phyloP scores from a whole-genome alignment of 2,888 invertebrate genomes.

The Syrista parreyssii region DNA sequence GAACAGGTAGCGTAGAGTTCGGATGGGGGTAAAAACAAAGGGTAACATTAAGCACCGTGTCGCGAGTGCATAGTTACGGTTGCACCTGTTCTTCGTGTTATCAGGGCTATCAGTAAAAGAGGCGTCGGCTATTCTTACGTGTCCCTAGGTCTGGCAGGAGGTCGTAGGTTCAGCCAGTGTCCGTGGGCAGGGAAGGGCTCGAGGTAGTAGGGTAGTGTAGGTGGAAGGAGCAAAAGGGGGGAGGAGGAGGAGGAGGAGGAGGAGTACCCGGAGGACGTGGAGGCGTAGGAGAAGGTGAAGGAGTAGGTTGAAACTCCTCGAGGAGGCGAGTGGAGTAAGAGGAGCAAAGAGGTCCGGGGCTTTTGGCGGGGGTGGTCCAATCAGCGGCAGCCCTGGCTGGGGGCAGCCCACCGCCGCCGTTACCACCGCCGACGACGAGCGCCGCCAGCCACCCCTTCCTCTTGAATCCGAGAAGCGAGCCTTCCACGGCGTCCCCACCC shows the following conservation, averaged over 20 bases:
- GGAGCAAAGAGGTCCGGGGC: constrained; percentile 33
- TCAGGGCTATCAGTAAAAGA: constrained; percentile 19
- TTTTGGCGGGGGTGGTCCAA: constrained; percentile 60
- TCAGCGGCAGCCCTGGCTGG: constrained; percentile 60
- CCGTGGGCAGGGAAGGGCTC: constrained; percentile 12
- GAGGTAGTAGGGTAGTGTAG: constrained; percentile 1
- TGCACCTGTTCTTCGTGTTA: background rate
- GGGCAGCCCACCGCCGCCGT: constrained; percentile 46
- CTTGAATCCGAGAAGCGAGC: constrained; percentile 14
- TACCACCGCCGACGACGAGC: constrained; percentile 16
- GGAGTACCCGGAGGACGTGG: constrained; percentile 15
- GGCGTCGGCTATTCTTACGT: constrained; percentile 21
- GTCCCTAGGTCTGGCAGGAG: background rate
- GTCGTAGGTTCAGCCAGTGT: constrained; percentile 24
- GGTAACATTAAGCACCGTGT: too few relatives aligned
- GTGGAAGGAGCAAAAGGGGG: constrained; percentile 26
- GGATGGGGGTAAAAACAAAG: too few relatives aligned
- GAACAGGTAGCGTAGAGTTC: too few relatives aligned
- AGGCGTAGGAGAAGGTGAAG: constrained; percentile 22
- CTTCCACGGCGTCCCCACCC: background rate
- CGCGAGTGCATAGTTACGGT: background rate
- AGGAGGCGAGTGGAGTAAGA: constrained; percentile 25
- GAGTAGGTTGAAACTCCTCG: constrained; percentile 13
- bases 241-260: constrained; percentile 11
- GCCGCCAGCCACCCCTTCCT: constrained; percentile 13